Evolutionary conservation across 2,113 vertebrate species (phyloP), one percentile per base, ranked within the genome.

Genomic region (Lipotes vexillifer): DNA sequence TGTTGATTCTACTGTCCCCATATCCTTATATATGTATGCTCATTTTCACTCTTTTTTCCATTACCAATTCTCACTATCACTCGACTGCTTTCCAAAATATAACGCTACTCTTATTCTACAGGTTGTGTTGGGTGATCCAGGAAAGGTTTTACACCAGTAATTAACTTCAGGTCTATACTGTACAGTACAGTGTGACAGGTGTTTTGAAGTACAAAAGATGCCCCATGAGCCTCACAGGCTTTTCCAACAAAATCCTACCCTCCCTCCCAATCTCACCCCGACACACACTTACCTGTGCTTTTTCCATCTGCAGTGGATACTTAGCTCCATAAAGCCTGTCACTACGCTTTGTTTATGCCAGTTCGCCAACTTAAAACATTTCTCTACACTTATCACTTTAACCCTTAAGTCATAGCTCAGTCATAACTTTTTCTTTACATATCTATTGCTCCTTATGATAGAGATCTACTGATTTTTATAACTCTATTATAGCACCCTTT

Each of bases 261-360:
- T 80, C 3, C 2, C 84, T 74, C 5, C 10, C 14, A 21, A 4
- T 3, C 20, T 72, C 8, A 55, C 6, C 1, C 8, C 2, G 2
- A 33, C 4, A 23, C 15, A 61, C 23, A 8, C 17, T 33, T 27
- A 33, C 2, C 2, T 14, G 20, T 31, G 8, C 3, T 81, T 11
- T 38, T 66, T 71, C 31, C 6, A 63, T 27, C 3, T 6, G 46
- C 0, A 8, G 6, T 44, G 23, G 1, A 63, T 41, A 52, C 78
- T 92, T 15, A 69, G 55, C 17, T 75, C 18, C 18, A 20, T 33
- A 59, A 71, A 83, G 1, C 4, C 1, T 61, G 20, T n/a, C 13
- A 41, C 6, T 46, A 3, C 1, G 11, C 14, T 61, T 88, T 83
- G 27, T 75, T 90, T n/a, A 52, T 55, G 4, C 11, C 63, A 46